Evolutionary conservation across 1,140 invertebrate species (phyloP), one percentile per base, ranked within the genome.

Genomic region (Drosophila takahashii): DNA sequence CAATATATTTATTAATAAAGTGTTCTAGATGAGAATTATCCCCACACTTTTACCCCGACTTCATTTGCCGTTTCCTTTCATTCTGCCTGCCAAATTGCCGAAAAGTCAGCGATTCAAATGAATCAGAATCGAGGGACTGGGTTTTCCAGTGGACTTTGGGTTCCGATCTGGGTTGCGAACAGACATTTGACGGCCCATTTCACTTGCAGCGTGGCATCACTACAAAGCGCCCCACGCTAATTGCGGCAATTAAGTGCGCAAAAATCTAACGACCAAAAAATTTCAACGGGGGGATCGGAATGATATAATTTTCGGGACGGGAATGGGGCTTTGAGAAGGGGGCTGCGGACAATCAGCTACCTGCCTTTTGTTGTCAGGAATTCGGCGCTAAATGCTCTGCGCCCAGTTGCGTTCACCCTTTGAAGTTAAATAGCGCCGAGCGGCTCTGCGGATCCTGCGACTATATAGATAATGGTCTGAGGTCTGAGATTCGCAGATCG

Each of bases 161-260:
- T 34, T 36, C 29, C 27, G 18, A 39, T 22, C 22, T 27, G n/a
- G n/a, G 37, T 52, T 27, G 56, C 4, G 27, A 16, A 15, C 4
- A 27, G 15, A 36, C 47, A 83, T 87, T 87, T 87, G 51, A 59
- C 67, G 84, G 75, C 44, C 70, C 79, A 89, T 87, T 87, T 87
- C 70, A 77, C 71, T 79, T 65, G 70, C 84, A 87, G 45, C 71
- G 84, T 89, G 83, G 70, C 84, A 89, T 89, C 83, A 87, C 83
- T 83, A 87, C 83, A 87, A 87, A 87, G 83, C 71, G 84, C 79
- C 83, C 83, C 83, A 87, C 83, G 84, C 76, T 87, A 87, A 87
- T 87, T 87, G 83, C 83, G 75, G 83, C 84, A 87, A 89, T 87
- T 87, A 87, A 87, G 71, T 65, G 75, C 66, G 79, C 70, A 83